phyloP scores from a whole-genome alignment of 2,113 vertebrate genomes.

The Nothobranchius kuhntae region DNA sequence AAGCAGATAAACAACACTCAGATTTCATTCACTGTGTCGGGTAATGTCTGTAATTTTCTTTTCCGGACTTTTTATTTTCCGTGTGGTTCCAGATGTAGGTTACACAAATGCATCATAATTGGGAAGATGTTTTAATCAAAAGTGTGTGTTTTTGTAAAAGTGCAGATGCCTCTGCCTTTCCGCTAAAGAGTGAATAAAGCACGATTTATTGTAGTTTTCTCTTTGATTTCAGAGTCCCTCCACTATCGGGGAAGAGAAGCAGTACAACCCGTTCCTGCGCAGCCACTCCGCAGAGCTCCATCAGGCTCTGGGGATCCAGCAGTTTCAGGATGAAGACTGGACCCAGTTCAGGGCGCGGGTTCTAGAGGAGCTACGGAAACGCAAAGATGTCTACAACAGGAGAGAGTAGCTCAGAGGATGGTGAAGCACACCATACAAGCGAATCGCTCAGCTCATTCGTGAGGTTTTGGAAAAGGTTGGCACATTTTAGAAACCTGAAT shows the following conservation, averaged over 20 bases:
- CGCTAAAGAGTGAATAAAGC: too few relatives aligned
- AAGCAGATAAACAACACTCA: background rate
- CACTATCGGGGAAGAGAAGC: slow-evolving; percentile 89
- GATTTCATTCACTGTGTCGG: background rate
- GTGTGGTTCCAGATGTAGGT: background rate
- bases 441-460: too few relatives aligned
- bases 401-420: slow-evolving; percentile 41
- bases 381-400: slow-evolving; percentile 90
- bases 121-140: background rate
- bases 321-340: slow-evolving; percentile 76
- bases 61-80: background rate
- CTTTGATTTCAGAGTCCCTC: slow-evolving; percentile 86
- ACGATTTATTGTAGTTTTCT: too few relatives aligned
- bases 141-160: background rate
- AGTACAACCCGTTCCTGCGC: slow-evolving; percentile 94
- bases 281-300: slow-evolving; percentile 87
- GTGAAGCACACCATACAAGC: too few relatives aligned
- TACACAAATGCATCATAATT: background rate
- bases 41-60: too few relatives aligned
- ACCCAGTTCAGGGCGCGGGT: slow-evolving; percentile 86
- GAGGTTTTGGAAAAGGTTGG: background rate
- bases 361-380: slow-evolving; percentile 86
- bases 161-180: background rate
- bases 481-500: slow-evolving; percentile 2
- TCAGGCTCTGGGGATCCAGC: slow-evolving; percentile 82